Conservation (phyloP, 2,797 vertebrate species). For the Eidolon dupreanum region DNA sequence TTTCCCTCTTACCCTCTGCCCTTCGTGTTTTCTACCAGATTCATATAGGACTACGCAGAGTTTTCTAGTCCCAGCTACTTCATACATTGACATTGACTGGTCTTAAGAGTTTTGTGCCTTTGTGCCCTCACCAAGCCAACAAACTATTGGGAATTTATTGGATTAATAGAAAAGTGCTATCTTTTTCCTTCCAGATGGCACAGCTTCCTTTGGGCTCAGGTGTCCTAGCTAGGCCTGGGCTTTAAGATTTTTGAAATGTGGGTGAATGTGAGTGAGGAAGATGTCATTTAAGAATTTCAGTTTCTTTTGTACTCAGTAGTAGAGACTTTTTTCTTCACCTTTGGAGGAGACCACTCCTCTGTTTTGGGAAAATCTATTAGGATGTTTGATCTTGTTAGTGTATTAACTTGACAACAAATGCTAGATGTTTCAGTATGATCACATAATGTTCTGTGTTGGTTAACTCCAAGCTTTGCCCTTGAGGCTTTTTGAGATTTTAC, state of each 20-base stretch:
- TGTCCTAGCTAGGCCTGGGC: not conserved
- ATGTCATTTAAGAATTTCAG: not conserved
- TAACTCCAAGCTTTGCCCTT: not conserved
- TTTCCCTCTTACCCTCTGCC: not conserved
- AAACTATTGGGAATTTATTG: not conserved
- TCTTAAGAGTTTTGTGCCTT: not conserved
- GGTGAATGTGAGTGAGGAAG: not conserved
- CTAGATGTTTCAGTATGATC: not conserved
- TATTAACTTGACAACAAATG: not conserved
- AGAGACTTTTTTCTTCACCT: not conserved
- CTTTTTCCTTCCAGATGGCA: not conserved
- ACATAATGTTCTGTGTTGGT: not conserved
- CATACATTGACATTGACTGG: not conserved
- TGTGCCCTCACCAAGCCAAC: not conserved
- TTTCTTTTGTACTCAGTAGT: not conserved
- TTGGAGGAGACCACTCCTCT: not conserved
- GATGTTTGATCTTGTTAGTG: not conserved
- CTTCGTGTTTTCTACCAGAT: not conserved
- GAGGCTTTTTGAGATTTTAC: not conserved
- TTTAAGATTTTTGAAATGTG: not conserved
- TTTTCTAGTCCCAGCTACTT: not conserved
- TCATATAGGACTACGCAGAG: not conserved
- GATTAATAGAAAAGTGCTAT: not conserved
- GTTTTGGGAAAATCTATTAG: not conserved
- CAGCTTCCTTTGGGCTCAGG: not conserved